phyloP scores from a whole-genome alignment of 1,140 invertebrate genomes.

The Pseudomyrmex flavicornis region DNA sequence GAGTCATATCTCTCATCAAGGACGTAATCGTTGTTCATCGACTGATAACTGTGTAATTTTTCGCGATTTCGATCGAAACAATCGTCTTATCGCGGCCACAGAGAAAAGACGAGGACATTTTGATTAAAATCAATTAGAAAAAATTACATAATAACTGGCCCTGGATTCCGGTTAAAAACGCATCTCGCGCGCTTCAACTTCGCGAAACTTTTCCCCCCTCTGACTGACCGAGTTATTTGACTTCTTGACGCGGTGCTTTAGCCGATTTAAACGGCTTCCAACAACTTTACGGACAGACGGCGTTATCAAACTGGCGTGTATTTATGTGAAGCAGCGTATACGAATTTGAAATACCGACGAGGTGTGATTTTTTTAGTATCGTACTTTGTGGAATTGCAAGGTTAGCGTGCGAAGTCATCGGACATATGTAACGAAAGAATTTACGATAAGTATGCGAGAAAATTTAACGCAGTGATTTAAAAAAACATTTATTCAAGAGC shows the following conservation, averaged over 20 bases:
- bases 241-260: slow-evolving; percentile 30
- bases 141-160: too few species aligned
- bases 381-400: background rate
- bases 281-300: slow-evolving; percentile 20
- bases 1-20: slow-evolving; percentile 19
- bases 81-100: too few species aligned
- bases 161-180: slow-evolving; percentile 15
- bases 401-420: background rate
- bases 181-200: background rate
- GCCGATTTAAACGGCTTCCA: slow-evolving; percentile 19
- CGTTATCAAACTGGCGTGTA: slow-evolving; percentile 27
- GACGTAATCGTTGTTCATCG: background rate
- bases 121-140: too few species aligned
- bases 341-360: slow-evolving; percentile 17
- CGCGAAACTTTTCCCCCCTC: slow-evolving; percentile 7
- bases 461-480: too few species aligned
- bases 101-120: too few species aligned
- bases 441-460: background rate
- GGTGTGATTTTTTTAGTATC: slow-evolving; percentile 3
- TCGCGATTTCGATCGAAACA: too few species aligned
- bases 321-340: background rate
- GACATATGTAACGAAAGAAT: background rate
- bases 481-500: too few species aligned
- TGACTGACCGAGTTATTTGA: slow-evolving; percentile 38
- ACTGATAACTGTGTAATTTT: background rate